These are phyloP conservation scores for Tursiops truncatus DNA, from an alignment of 2,113 vertebrate genomes.

Conservation along the genomic window DNA sequence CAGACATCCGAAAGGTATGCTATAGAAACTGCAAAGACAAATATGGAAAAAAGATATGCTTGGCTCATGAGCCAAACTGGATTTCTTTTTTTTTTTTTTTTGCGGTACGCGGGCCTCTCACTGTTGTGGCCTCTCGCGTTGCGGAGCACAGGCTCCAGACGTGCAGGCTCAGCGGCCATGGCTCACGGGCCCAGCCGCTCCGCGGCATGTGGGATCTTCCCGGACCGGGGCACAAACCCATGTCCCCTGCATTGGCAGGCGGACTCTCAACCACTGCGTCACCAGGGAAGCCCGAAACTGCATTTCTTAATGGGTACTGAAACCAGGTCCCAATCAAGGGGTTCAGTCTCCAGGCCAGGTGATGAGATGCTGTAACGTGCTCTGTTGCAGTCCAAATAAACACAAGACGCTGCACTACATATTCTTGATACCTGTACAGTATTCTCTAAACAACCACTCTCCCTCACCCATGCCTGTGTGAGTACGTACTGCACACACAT, in stretches of 20 bases:
- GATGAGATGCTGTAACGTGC: background rate
- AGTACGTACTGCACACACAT: background rate
- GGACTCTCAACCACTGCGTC: too few relatives aligned
- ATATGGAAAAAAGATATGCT: background rate
- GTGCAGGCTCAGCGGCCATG: too few relatives aligned
- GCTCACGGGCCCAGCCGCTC: too few relatives aligned
- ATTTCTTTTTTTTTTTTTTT: background rate
- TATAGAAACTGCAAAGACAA: constrained; percentile 30
- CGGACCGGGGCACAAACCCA: too few relatives aligned
- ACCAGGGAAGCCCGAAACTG: background rate
- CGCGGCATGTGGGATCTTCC: too few relatives aligned
- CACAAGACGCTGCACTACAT: background rate
- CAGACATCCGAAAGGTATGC: background rate
- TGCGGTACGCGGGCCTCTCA: too few relatives aligned
- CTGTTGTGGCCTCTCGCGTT: too few relatives aligned
- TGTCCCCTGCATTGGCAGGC: too few relatives aligned
- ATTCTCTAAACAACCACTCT: background rate
- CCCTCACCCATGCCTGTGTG: accelerated
- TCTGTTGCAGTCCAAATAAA: constrained; percentile 6
- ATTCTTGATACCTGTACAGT: background rate
- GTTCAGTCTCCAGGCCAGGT: background rate
- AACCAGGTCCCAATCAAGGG: constrained; percentile 51
- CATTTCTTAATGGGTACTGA: constrained; percentile 46
- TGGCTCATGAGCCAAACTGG: background rate
- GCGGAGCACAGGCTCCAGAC: too few relatives aligned